A percentile compares a stretch with the other conserved stretches of the same genome.
Evolutionary conservation across 1,140 invertebrate genomes (phyloP).

Genomic region (Drosophila aff.): DNA sequence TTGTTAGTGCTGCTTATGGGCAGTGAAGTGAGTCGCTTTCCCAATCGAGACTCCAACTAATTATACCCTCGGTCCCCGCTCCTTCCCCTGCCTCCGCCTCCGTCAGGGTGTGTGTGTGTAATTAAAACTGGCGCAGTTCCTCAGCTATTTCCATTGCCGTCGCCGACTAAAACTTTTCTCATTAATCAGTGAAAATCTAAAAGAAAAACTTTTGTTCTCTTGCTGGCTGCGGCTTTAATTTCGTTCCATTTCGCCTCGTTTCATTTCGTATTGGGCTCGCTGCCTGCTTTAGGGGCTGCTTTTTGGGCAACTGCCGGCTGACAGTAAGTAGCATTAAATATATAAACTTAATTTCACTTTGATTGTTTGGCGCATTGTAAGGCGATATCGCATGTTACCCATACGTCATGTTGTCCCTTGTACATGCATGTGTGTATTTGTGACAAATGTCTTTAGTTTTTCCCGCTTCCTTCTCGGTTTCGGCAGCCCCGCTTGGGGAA

Average conservation of each 20-base stretch:
- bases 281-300: slow-evolving; percentile 34
- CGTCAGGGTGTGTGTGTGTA: slow-evolving; percentile 57
- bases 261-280: slow-evolving; percentile 56
- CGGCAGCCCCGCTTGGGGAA: slow-evolving; percentile 26
- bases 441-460: slow-evolving; percentile 80
- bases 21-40: slow-evolving; percentile 63
- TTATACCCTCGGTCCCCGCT: slow-evolving; percentile 29
- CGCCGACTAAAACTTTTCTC: slow-evolving; percentile 81
- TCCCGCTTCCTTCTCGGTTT: slow-evolving; percentile 50
- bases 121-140: slow-evolving; percentile 79
- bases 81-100: too few relatives aligned
- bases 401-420: slow-evolving; percentile 73
- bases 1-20: slow-evolving; percentile 28
- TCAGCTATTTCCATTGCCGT: slow-evolving; percentile 57
- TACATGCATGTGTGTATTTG: slow-evolving; percentile 48
- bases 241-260: slow-evolving; percentile 54
- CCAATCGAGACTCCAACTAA: slow-evolving; percentile 74
- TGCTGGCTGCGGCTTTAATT: slow-evolving; percentile 65
- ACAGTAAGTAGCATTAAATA: slow-evolving; percentile 76
- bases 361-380: slow-evolving; percentile 83
- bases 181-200: slow-evolving; percentile 84
- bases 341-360: slow-evolving; percentile 83
- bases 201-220: slow-evolving; percentile 81
- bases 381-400: slow-evolving; percentile 81
- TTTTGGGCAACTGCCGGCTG: slow-evolving; percentile 19